These are phyloP conservation scores for Microcebus murinus DNA, from an alignment of 2,113 vertebrate species.

Conservation along the genomic window DNA sequence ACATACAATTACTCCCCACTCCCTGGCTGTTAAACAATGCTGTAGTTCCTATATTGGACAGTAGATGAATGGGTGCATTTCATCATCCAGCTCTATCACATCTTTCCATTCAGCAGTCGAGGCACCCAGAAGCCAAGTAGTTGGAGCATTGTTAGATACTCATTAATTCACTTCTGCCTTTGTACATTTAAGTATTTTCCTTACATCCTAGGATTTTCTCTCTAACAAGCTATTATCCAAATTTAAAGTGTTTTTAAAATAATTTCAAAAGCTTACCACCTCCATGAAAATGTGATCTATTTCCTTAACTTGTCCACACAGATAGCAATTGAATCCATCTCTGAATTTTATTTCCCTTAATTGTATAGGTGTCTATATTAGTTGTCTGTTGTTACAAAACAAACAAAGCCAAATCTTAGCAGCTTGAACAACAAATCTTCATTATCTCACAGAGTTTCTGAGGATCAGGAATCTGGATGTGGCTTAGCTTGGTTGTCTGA, in stretches of 20 bases:
- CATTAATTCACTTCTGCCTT: not conserved
- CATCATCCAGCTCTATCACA: not conserved
- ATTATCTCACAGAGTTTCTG: not conserved
- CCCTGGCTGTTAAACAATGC: not conserved
- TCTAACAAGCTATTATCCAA: not conserved
- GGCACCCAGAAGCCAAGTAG: not conserved
- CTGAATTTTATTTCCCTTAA: not conserved
- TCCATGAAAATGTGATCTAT: not conserved
- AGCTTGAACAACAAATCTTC: not conserved
- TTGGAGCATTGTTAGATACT: not conserved
- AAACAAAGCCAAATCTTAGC: not conserved
- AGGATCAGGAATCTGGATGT: not conserved
- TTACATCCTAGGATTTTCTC: not conserved
- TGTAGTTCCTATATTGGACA: not conserved
- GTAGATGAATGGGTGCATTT: not conserved
- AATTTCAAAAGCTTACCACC: not conserved
- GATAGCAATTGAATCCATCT: not conserved
- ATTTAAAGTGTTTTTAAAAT: not conserved
- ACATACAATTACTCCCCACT: not conserved
- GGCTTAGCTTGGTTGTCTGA: not conserved
- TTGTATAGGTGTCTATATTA: not conserved
- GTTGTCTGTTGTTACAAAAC: not conserved
- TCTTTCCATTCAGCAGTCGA: not conserved
- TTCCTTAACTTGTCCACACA: not conserved
- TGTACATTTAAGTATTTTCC: not conserved